A percentile compares a stretch with the other conserved stretches of the same genome.
phyloP scores from a whole-genome alignment of 1,140 invertebrate genomes.

The Harpegnathos saltator region DNA sequence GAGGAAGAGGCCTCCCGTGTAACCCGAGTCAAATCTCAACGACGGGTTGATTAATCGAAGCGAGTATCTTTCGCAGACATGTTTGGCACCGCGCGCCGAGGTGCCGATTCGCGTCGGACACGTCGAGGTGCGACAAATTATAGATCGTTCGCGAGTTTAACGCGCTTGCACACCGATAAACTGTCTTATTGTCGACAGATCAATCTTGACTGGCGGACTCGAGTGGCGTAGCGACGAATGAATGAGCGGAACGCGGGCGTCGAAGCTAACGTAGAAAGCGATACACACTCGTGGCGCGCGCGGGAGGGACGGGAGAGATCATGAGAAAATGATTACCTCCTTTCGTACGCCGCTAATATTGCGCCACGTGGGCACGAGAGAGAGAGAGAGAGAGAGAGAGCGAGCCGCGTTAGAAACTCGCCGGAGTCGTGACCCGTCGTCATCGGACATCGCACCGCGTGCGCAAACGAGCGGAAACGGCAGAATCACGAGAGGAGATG shows the following conservation, averaged over 20 bases:
- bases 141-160: background rate
- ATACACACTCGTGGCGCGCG: slow-evolving; percentile 37
- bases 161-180: slow-evolving; percentile 16
- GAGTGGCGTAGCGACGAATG: background rate
- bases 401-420: slow-evolving; percentile 49
- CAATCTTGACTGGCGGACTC: background rate
- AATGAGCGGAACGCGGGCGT: slow-evolving; percentile 12
- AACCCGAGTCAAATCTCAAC: too few species aligned
- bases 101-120: too few species aligned
- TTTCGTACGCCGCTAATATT: slow-evolving; percentile 62
- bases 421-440: slow-evolving; percentile 67
- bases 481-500: slow-evolving; percentile 23
- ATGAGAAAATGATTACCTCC: slow-evolving; percentile 76
- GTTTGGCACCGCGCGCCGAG: too few species aligned
- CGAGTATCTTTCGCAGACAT: too few species aligned
- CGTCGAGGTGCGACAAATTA: too few species aligned
- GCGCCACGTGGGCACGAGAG: slow-evolving; percentile 39
- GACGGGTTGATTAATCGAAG: too few species aligned
- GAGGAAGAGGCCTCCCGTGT: background rate
- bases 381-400: too few species aligned
- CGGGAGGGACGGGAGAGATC: slow-evolving; percentile 66
- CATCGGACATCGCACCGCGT: slow-evolving; percentile 48
- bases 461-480: slow-evolving; percentile 12
- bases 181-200: slow-evolving; percentile 56
- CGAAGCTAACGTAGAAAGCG: slow-evolving; percentile 61